A percentile compares a stretch with the other conserved stretches of the same genome.
Evolutionary conservation across 1,140 invertebrate species (phyloP).

Genomic region (Orius insidiosus): DNA sequence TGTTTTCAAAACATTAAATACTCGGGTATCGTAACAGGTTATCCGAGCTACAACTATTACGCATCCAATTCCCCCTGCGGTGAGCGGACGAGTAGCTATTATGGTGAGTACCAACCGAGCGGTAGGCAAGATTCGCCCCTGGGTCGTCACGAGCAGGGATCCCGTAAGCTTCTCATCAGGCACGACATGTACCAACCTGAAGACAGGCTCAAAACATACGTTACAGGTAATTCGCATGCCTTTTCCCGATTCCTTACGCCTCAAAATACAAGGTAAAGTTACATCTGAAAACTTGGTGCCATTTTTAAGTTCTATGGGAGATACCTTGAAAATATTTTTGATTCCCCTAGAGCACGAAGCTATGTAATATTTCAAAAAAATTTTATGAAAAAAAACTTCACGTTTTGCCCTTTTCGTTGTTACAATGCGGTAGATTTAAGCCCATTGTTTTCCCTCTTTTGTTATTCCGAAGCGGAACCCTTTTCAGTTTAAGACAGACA

Average conservation of each 20-base stretch:
- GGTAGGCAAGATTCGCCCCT: constrained; percentile 5
- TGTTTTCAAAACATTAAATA: background rate
- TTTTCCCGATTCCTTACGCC: background rate
- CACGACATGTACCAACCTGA: constrained; percentile 16
- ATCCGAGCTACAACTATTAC: constrained; percentile 26
- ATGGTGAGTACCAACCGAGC: constrained; percentile 8
- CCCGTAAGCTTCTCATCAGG: constrained; percentile 15
- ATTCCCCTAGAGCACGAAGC: no score
- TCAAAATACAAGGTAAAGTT: no score
- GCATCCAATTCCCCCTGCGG: background rate
- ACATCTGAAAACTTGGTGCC: no score
- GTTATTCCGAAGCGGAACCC: constrained; percentile 2
- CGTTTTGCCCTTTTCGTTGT: background rate
- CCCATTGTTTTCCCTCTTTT: constrained; percentile 5
- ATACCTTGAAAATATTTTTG: no score
- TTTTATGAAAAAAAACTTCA: no score
- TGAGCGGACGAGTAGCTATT: background rate
- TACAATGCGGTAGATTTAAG: constrained; percentile 6
- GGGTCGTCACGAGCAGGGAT: constrained; percentile 1
- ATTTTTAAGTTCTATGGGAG: no score
- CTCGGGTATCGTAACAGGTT: constrained; percentile 20
- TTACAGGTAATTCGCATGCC: constrained; percentile 17
- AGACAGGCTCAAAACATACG: constrained; percentile 18
- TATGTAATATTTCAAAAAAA: no score
- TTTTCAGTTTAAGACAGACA: constrained; percentile 8